Percentiles rank a stretch among this genome's conserved stretches.
phyloP scores from a whole-genome alignment of 2,113 vertebrate species.

The Lepisosteus osseus region DNA sequence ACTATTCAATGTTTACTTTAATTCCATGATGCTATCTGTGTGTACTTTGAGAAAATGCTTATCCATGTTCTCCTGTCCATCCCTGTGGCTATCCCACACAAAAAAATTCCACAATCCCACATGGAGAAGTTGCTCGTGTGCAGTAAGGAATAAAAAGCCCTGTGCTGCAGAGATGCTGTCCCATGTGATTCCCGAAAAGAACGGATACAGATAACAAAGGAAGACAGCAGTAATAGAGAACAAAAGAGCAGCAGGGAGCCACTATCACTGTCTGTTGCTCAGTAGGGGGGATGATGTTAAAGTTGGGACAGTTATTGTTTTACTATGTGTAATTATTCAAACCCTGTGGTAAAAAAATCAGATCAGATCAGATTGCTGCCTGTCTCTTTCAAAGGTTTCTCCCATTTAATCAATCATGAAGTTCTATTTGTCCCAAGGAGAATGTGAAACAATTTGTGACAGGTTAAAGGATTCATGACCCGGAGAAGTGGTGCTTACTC shows the following conservation, averaged over 20 bases:
- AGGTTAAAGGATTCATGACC: background rate
- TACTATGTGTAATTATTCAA: background rate
- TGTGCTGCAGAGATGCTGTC: too few species aligned
- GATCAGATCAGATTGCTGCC: background rate
- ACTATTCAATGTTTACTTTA: too few species aligned
- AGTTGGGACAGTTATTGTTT: background rate
- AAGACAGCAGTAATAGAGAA: background rate
- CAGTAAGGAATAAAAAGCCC: too few species aligned
- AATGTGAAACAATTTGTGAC: background rate
- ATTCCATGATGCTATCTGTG: too few species aligned
- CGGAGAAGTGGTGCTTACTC: conserved; percentile 2
- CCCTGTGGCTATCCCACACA: too few species aligned
- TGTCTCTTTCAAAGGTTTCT: background rate
- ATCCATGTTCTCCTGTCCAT: too few species aligned
- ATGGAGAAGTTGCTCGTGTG: too few species aligned
- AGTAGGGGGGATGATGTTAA: too few species aligned
- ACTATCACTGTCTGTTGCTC: too few species aligned
- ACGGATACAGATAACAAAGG: background rate
- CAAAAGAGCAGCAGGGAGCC: background rate
- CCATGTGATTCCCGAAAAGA: background rate
- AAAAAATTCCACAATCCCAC: too few species aligned
- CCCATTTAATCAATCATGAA: conserved; percentile 7
- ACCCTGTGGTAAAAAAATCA: too few species aligned
- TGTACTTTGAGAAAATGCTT: too few species aligned
- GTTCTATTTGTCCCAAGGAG: background rate